phyloP scores from a whole-genome alignment of 2,797 vertebrate genomes.

The Apodemus agrarius region DNA sequence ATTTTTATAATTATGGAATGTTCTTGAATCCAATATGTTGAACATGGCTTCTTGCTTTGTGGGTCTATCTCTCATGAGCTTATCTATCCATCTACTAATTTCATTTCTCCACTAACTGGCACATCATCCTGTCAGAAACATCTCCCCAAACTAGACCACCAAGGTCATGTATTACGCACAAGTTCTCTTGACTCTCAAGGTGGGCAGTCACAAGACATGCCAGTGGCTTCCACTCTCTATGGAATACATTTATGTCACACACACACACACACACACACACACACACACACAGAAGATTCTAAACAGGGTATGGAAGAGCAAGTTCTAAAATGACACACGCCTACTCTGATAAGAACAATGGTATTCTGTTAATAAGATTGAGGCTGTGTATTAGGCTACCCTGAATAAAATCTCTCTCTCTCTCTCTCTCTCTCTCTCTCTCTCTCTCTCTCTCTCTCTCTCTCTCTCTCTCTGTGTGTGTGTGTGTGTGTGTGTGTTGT shows the following conservation, averaged over 20 bases:
- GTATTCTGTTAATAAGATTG: neutral
- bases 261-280: too few species aligned
- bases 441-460: neutral
- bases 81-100: neutral
- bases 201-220: neutral
- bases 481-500: neutral
- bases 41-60: neutral
- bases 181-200: neutral
- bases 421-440: too few species aligned
- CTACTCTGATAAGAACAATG: neutral
- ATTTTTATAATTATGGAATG: slow-evolving; percentile 23
- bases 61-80: too few species aligned
- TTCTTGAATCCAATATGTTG: neutral
- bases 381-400: neutral
- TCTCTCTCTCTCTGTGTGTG: too few species aligned
- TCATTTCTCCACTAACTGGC: neutral
- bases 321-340: neutral
- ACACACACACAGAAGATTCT: neutral
- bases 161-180: accelerated
- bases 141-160: neutral
- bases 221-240: accelerated
- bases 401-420: neutral
- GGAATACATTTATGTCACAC: accelerated
- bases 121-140: neutral
- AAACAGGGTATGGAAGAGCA: too few species aligned